A percentile compares a stretch with the other conserved stretches of the same genome.
Conservation (phyloP, 2,797 vertebrate genomes). For the Tokudaia muenninki region DNA sequence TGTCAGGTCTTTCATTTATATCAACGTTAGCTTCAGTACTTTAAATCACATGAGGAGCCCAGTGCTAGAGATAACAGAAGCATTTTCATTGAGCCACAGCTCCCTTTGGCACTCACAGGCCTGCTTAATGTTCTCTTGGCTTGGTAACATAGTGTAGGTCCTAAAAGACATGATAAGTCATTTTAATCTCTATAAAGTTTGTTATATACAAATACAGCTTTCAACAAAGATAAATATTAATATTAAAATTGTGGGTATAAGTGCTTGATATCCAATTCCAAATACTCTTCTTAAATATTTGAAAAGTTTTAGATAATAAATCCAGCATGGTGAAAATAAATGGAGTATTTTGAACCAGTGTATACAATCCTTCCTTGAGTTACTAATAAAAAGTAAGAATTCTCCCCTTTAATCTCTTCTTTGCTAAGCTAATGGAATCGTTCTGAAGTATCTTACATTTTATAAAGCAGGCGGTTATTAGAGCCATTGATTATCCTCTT, state of each 20-base stretch:
- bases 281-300: constrained; percentile 73
- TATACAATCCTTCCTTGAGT: constrained; percentile 44
- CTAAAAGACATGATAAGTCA: constrained; percentile 69
- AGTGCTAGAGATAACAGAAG: constrained; percentile 59
- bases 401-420: constrained; percentile 55
- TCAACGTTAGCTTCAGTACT: constrained; percentile 59
- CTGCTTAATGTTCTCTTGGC: constrained; percentile 67
- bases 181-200: constrained; percentile 68
- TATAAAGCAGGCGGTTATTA: not conserved
- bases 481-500: constrained; percentile 52
- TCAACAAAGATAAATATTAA: constrained; percentile 76
- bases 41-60: constrained; percentile 16
- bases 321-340: constrained; percentile 68
- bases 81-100: constrained; percentile 48
- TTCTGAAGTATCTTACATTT: constrained; percentile 53
- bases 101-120: constrained; percentile 40
- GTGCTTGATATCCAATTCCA: constrained; percentile 63
- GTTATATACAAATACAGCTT: constrained; percentile 71
- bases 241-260: constrained; percentile 60
- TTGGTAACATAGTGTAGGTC: constrained; percentile 55
- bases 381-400: constrained; percentile 59
- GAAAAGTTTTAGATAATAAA: constrained; percentile 66
- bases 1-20: constrained; percentile 74
- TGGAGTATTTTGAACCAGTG: constrained; percentile 49
- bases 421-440: constrained; percentile 14